Conservation (phyloP, 2,113 vertebrate species). For the Chloroceryle aenea region DNA sequence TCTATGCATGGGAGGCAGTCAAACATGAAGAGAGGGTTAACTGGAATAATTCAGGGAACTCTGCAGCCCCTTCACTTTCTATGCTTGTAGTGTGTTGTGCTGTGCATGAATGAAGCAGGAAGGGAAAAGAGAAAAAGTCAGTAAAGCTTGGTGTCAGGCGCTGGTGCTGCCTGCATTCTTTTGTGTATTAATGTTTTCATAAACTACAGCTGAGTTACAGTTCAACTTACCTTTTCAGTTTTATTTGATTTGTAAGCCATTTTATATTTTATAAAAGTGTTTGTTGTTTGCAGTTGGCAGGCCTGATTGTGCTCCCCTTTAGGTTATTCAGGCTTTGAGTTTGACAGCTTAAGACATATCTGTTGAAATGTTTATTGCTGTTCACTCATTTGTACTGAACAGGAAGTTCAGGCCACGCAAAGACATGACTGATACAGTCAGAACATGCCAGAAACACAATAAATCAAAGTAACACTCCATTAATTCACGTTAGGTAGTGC, state of each 20-base stretch:
- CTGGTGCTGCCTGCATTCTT: neutral
- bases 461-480: neutral
- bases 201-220: neutral
- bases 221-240: neutral
- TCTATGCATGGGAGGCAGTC: neutral
- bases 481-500: neutral
- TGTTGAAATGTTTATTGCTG: slow-evolving; percentile 23
- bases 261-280: neutral
- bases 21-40: neutral
- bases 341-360: slow-evolving; percentile 19
- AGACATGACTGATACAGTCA: neutral
- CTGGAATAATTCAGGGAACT: neutral
- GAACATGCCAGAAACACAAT: neutral
- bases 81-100: neutral
- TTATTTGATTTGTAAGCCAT: neutral
- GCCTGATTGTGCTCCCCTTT: neutral
- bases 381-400: neutral
- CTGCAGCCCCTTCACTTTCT: neutral
- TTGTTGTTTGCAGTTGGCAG: neutral
- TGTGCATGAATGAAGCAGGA: neutral
- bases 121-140: neutral
- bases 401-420: slow-evolving; percentile 17
- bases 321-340: neutral
- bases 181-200: neutral
- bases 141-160: neutral